Evolutionary conservation across 2,797 vertebrate species (phyloP).

Genomic region (Hippocampus kuda): DNA sequence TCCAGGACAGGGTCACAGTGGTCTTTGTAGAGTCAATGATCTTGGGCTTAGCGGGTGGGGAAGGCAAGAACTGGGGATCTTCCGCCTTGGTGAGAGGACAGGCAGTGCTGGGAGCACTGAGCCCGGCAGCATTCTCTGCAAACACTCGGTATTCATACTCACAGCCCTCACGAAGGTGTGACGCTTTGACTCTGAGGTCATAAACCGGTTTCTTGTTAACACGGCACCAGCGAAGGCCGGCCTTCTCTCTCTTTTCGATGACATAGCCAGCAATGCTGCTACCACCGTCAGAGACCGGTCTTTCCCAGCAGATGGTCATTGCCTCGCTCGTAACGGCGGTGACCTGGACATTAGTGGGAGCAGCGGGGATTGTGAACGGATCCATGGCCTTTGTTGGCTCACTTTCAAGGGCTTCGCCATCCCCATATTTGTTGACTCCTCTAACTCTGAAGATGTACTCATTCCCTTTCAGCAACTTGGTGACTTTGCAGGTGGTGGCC

Average conservation of each 20-base stretch:
- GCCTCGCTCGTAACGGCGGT: conserved; percentile 85
- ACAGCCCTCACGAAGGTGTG: conserved; percentile 82
- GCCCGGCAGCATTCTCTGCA: conserved; percentile 93
- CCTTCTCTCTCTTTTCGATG: conserved; percentile 94
- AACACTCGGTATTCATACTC: conserved; percentile 96
- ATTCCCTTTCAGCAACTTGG: conserved; percentile 91
- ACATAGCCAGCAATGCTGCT: conserved; percentile 89
- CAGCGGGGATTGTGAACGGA: conserved; percentile 84
- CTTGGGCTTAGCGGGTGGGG: conserved; percentile 89
- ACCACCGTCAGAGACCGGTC: conserved; percentile 90
- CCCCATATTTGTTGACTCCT: conserved; percentile 92
- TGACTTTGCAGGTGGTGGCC: conserved; percentile 94
- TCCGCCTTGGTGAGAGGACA: conserved; percentile 83
- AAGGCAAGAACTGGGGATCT: conserved; percentile 91
- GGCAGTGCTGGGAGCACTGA: conserved; percentile 82
- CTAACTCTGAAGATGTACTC: conserved; percentile 96
- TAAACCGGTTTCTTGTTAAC: conserved; percentile 98
- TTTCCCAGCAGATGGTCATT: conserved; percentile 97
- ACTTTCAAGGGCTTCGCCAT: conserved; percentile 89
- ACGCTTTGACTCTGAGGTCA: conserved; percentile 94
- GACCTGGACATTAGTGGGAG: conserved; percentile 87
- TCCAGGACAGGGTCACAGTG: conserved; percentile 82
- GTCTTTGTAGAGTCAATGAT: conserved; percentile 86
- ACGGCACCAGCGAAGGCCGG: conserved; percentile 88
- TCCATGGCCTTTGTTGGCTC: conserved; percentile 80